phyloP scores from a whole-genome alignment of 2,113 vertebrate genomes.

The Arothron firmamentum region DNA sequence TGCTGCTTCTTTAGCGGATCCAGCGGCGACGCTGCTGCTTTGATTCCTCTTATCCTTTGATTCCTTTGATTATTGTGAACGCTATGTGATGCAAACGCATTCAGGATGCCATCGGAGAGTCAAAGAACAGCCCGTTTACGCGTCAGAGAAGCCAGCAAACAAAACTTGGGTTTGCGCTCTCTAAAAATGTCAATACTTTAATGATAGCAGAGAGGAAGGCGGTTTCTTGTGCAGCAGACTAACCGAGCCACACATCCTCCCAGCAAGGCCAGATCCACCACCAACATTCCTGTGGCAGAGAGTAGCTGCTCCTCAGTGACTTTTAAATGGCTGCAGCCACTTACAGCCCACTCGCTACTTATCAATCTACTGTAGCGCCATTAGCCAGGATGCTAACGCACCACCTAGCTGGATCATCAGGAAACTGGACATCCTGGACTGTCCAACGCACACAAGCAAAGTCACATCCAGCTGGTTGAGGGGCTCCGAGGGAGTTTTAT shows the following conservation, averaged over 20 bases:
- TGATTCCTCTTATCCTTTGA: conserved; percentile 11
- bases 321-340: conserved; percentile 44
- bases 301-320: conserved; percentile 27
- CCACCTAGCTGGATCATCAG: conserved; percentile 51
- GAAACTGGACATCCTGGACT: conserved; percentile 46
- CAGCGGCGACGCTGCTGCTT: conserved; percentile 3
- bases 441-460: conserved; percentile 1
- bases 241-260: conserved; percentile 6
- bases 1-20: conserved; percentile 7
- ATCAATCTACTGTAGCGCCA: conserved; percentile 45
- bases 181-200: conserved; percentile 11
- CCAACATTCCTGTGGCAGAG: conserved; percentile 32
- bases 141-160: conserved; percentile 6
- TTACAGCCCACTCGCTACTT: conserved; percentile 37
- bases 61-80: too few relatives aligned
- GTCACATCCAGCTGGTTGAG: not conserved
- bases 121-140: conserved; percentile 5
- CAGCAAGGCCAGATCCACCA: not conserved
- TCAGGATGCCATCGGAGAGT: not conserved
- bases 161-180: conserved; percentile 1
- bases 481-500: too few relatives aligned
- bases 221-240: not conserved
- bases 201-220: not conserved
- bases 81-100: too few relatives aligned
- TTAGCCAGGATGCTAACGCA: conserved; percentile 40